Evolutionary conservation across 2,113 vertebrate genomes (phyloP).

Genomic region (Dunckerocampus dactyliophorus): DNA sequence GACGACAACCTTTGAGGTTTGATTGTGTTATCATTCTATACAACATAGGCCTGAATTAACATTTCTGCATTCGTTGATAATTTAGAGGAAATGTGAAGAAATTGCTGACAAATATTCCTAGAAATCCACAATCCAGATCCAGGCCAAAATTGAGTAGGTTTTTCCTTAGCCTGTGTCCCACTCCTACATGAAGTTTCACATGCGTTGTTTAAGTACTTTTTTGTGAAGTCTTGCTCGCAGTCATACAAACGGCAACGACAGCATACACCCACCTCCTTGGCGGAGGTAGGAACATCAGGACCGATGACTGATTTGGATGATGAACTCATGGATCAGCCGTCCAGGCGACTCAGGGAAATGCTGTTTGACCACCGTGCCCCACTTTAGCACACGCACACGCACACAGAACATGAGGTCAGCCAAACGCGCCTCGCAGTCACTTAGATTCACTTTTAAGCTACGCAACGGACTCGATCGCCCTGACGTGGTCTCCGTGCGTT

Average conservation of each 20-base stretch:
- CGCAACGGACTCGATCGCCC: conserved; percentile 22
- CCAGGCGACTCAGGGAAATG: conserved; percentile 30
- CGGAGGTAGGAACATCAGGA: conserved; percentile 7
- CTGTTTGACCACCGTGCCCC: conserved; percentile 38
- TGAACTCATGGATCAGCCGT: conserved; percentile 40
- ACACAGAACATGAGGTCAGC: conserved; percentile 35
- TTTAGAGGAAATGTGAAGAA: too few species aligned
- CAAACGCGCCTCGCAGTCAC: conserved; percentile 32
- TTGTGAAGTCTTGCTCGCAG: not conserved
- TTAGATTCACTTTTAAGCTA: conserved; percentile 28
- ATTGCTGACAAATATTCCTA: too few species aligned
- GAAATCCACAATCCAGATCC: too few species aligned
- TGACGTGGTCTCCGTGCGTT: conserved; percentile 15
- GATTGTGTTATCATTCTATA: too few species aligned
- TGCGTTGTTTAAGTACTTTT: conserved; percentile 14
- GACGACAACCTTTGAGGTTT: too few species aligned
- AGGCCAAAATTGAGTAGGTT: too few species aligned
- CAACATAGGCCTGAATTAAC: too few species aligned
- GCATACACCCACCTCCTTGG: not conserved
- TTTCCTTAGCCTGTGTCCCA: not conserved
- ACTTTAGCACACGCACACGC: conserved; percentile 28
- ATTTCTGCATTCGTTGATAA: too few species aligned
- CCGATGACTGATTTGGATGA: conserved; percentile 24
- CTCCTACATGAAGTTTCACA: conserved; percentile 10
- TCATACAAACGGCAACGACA: not conserved